Conservation (phyloP, 2,888 invertebrate species). For the Axea sp. region DNA sequence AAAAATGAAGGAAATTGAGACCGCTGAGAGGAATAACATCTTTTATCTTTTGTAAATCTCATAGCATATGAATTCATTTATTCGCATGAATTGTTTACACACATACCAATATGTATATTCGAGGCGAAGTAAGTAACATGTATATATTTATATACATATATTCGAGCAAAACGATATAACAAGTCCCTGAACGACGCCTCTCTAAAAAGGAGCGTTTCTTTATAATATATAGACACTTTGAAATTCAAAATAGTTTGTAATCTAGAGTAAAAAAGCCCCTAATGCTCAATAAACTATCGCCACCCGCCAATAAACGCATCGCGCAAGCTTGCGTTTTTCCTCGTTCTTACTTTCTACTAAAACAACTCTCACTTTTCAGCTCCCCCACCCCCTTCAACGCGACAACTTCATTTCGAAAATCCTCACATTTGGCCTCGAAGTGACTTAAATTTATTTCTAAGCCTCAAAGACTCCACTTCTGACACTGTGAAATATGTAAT, state of each 20-base stretch:
- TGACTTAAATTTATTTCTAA: too few relatives aligned
- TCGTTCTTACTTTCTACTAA: too few relatives aligned
- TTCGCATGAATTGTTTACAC: slow-evolving; percentile 63
- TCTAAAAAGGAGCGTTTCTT: slow-evolving; percentile 57
- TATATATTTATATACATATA: slow-evolving; percentile 64
- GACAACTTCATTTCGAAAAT: slow-evolving; percentile 32
- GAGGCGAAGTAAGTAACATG: slow-evolving; percentile 63
- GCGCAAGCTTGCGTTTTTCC: slow-evolving; percentile 32
- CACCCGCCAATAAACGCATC: slow-evolving; percentile 35
- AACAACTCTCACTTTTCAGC: too few relatives aligned
- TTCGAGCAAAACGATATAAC: slow-evolving; percentile 63
- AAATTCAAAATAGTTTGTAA: slow-evolving; percentile 58
- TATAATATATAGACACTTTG: slow-evolving; percentile 60
- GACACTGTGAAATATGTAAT: too few relatives aligned
- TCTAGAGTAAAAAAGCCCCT: slow-evolving; percentile 62
- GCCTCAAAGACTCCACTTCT: too few relatives aligned
- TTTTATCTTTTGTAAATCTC: slow-evolving; percentile 61
- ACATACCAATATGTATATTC: slow-evolving; percentile 62
- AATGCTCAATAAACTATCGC: slow-evolving; percentile 59
- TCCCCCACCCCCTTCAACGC: too few relatives aligned
- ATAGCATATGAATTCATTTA: slow-evolving; percentile 62
- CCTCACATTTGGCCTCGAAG: too few relatives aligned
- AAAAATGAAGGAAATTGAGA: too few relatives aligned
- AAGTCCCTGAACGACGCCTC: slow-evolving; percentile 62
- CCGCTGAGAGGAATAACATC: too few relatives aligned